Percentiles rank a stretch among this genome's conserved stretches.
phyloP scores from a whole-genome alignment of 2,113 vertebrate genomes.

The Spermophilus dauricus region DNA sequence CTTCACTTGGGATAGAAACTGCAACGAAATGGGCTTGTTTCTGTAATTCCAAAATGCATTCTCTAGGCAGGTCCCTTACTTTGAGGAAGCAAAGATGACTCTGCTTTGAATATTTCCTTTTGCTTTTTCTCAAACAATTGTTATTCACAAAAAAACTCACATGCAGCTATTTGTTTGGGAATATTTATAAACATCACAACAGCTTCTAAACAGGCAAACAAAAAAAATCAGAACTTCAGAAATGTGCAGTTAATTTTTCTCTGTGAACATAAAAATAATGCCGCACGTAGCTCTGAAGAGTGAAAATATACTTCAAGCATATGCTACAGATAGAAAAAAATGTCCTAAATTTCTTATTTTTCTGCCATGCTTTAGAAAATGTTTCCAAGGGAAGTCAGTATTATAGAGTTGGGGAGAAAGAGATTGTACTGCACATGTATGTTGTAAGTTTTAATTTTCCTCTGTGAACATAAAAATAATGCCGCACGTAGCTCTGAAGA shows the following conservation, averaged over 20 bases:
- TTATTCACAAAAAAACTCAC: not conserved
- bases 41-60: not conserved
- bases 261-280: constrained; percentile 11
- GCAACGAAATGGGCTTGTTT: not conserved
- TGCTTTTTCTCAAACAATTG: constrained; percentile 17
- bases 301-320: constrained; percentile 61
- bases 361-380: not conserved
- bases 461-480: constrained; percentile 21
- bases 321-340: not conserved
- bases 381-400: not conserved
- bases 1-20: not conserved
- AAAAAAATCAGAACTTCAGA: constrained; percentile 26
- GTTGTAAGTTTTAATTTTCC: not conserved
- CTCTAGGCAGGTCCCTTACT: not conserved
- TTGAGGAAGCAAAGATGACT: not conserved
- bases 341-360: constrained; percentile 30
- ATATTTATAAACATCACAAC: constrained; percentile 67
- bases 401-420: not conserved
- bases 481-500: not conserved
- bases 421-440: not conserved
- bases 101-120: not conserved
- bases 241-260: not conserved
- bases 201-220: constrained; percentile 43
- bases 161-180: not conserved
- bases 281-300: not conserved